Percentiles rank a stretch among this genome's conserved stretches.
phyloP scores from a whole-genome alignment of 2,888 invertebrate species.

The Drepana falcataria region DNA sequence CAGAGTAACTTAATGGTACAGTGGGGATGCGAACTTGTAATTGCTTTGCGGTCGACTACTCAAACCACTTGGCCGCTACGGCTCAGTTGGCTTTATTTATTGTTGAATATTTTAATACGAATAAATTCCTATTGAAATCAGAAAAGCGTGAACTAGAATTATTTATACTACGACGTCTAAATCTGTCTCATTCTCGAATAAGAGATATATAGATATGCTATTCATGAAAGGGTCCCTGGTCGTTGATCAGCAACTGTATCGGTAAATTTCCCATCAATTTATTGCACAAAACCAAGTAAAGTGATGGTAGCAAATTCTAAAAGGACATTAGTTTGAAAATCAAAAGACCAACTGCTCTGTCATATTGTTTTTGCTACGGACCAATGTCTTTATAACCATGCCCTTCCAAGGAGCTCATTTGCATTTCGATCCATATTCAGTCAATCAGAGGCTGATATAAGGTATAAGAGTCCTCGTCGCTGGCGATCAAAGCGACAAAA shows the following conservation, averaged over 20 bases:
- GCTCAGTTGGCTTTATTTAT: too few relatives aligned
- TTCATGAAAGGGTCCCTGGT: too few relatives aligned
- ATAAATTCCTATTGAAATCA: too few relatives aligned
- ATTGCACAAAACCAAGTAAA: background rate
- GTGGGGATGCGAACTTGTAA: too few relatives aligned
- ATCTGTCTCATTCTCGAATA: too few relatives aligned
- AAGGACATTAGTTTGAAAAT: background rate
- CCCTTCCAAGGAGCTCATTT: background rate
- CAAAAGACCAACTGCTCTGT: background rate
- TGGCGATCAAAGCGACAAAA: constrained; percentile 34
- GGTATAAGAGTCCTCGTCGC: constrained; percentile 1
- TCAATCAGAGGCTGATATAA: background rate
- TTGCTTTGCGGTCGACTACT: too few relatives aligned
- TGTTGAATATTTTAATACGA: too few relatives aligned
- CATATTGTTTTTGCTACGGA: background rate
- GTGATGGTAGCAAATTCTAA: background rate
- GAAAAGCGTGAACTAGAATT: too few relatives aligned
- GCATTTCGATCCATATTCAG: constrained; percentile 1
- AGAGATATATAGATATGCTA: too few relatives aligned
- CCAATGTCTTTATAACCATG: constrained; percentile 1
- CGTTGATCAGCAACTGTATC: background rate
- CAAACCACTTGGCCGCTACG: too few relatives aligned
- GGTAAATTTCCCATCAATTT: background rate
- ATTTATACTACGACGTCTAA: too few relatives aligned
- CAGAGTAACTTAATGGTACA: too few relatives aligned